These are phyloP conservation scores for Neosilurus mollespiculum DNA, from an alignment of 2,797 vertebrate species.

Conservation along the genomic window DNA sequence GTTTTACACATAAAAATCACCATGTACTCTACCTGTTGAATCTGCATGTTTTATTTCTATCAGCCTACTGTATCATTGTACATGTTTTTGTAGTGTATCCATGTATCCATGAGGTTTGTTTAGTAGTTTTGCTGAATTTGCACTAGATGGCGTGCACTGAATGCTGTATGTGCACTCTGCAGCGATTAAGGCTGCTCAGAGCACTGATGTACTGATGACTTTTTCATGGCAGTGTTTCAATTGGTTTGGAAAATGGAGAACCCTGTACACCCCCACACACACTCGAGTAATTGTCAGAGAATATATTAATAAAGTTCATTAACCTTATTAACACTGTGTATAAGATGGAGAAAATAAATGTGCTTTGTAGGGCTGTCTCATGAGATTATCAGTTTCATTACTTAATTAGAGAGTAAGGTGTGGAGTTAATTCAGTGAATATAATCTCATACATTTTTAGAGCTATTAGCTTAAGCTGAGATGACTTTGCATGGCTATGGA, in stretches of 20 bases:
- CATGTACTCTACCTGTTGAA: neutral
- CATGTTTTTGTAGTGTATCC: neutral
- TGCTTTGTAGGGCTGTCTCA: neutral
- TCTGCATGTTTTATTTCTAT: neutral
- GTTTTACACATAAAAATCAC: neutral
- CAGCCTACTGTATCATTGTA: neutral
- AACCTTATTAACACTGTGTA: neutral
- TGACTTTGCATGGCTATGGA: neutral
- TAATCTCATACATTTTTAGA: neutral
- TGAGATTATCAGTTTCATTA: neutral
- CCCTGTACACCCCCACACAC: conserved; percentile 31
- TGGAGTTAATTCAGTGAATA: neutral
- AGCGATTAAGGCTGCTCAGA: conserved; percentile 26
- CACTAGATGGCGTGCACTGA: conserved; percentile 63
- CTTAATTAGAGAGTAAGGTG: too few species aligned
- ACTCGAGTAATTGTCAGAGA: neutral
- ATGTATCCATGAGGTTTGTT: neutral
- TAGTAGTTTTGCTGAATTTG: neutral
- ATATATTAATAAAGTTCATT: neutral
- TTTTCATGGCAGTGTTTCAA: conserved; percentile 44
- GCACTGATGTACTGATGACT: conserved; percentile 42
- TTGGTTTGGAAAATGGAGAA: conserved; percentile 46
- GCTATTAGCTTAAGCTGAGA: neutral
- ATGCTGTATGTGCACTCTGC: neutral
- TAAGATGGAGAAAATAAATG: neutral